Evolutionary conservation across 1,140 invertebrate genomes (phyloP), one percentile per base, ranked within the genome.

Genomic region (Chrysomallon squamiferum): DNA sequence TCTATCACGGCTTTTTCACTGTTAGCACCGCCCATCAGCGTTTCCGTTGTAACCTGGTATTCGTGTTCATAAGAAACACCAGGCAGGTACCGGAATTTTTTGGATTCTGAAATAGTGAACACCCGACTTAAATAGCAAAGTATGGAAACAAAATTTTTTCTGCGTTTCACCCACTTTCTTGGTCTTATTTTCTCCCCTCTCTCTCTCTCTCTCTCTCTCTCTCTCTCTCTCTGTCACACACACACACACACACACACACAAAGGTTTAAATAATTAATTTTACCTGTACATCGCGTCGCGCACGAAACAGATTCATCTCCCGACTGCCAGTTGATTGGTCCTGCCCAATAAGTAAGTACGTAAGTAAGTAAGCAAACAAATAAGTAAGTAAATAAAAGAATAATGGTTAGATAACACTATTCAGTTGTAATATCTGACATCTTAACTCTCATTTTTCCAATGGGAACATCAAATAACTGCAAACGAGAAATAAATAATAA

Each of bases 41-140:
- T 90, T 43, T 87, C 84, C 2, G 90, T 88, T 43, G 84, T 84
- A 30, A 90, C 89, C 66, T 90, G 88, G 69, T 90, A 88, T 43
- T 87, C 84, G 71, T 91, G 92, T n/a, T 86, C 86, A 74, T 92
- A 92, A 0, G 88, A 88, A 47, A 87, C 88, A 59, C 90, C 90
- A 65, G 88, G 86, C 65, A 81, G 76, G 72, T 90, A 90, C 30
- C 86, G 84, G 71, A 89, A 87, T 62, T 87, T 86, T 15, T 56
- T 71, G 11, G 75, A 71, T 15, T 77, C 80, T 78, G 72, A 4
- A 47, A 47, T 20, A 20, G 25, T 4, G n/a, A 47, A 18, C 45
- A 9, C 4, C 25, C 15, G 22, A 22, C 3, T 47, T 47, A 3
- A 22, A 4, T 22, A 47, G 43, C 25, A 6, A 15, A 22, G 1